Conservation (phyloP, 2,888 invertebrate genomes). For the Branchinecta sandiegonensis region DNA sequence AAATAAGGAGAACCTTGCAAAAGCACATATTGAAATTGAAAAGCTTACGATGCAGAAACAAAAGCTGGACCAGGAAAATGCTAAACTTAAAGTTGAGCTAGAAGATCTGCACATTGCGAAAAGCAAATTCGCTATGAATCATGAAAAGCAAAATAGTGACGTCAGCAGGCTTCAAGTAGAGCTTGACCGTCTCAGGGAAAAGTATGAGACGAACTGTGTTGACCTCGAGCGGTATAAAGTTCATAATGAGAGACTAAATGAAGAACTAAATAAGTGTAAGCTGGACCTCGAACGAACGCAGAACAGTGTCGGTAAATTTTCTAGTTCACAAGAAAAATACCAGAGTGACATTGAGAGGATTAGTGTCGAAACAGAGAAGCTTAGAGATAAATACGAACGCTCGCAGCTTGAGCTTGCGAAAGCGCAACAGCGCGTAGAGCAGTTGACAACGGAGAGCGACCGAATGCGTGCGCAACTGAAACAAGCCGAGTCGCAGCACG, state of each 20-base stretch:
- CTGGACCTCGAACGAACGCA: slow-evolving; percentile 65
- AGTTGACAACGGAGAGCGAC: slow-evolving; percentile 30
- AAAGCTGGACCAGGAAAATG: slow-evolving; percentile 30
- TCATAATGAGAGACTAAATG: slow-evolving; percentile 53
- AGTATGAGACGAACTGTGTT: slow-evolving; percentile 44
- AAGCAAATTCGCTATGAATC: slow-evolving; percentile 25
- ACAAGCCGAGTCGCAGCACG: slow-evolving; percentile 34
- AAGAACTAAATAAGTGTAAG: slow-evolving; percentile 57
- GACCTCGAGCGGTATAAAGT: slow-evolving; percentile 53
- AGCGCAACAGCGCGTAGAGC: slow-evolving; percentile 53
- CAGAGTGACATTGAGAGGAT: slow-evolving; percentile 46
- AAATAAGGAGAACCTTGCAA: slow-evolving; percentile 30
- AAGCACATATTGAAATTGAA: slow-evolving; percentile 26
- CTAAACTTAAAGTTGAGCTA: slow-evolving; percentile 57
- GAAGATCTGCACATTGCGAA: slow-evolving; percentile 50
- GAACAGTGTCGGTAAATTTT: slow-evolving; percentile 58
- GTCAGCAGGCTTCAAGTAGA: slow-evolving; percentile 46
- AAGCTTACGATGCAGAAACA: slow-evolving; percentile 26
- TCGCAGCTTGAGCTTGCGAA: slow-evolving; percentile 36
- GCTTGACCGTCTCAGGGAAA: slow-evolving; percentile 42
- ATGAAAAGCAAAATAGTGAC: slow-evolving; percentile 24
- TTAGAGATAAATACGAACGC: slow-evolving; percentile 61
- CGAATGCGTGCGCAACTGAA: slow-evolving; percentile 20
- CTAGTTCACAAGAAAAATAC: slow-evolving; percentile 49
- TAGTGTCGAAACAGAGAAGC: slow-evolving; percentile 75